Evolutionary conservation across 1,140 invertebrate species (phyloP), one percentile per base, ranked within the genome.

Genomic region (Trichonephila inaurata): DNA sequence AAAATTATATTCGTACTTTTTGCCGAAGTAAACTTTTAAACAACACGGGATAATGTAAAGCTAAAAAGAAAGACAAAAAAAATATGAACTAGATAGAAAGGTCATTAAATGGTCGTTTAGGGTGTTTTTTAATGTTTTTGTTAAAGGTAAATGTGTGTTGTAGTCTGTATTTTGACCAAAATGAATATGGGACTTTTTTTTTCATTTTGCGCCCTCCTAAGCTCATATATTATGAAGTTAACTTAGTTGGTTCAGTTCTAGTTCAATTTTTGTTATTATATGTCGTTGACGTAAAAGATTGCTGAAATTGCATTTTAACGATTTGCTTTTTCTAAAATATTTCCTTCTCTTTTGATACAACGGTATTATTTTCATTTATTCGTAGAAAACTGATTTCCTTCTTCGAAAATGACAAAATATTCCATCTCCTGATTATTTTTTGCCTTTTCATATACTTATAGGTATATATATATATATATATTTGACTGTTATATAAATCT

Each of bases 51-150:
- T 83, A 24, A 28, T 83, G 10, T 1, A 16, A 2, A 60, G 24
- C 3, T 21, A 5, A 58, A 81, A 90, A 81, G 77, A 60, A 58
- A 24, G 33, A 58, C 18, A 51, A 28, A 61, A 40, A n/a, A 40
- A 40, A 90, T 77, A 28, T 61, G 64, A 58, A 90, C 16, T n/a
- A 58, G 72, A 90, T 58, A 90, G 72, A 90, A 90, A 90, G 58
- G 72, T 81, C 89, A 90, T 90, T 81, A 90, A 90, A 77, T 90
- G 89, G 69, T 81, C 89, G 89, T 90, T 90, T 90, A 90, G 2
- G 10, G 12, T 10, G 0, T 58, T 81, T 90, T 90, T 81, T 81
- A 58, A 12, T 12, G 51, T 51, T 60, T 83, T 83, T n/a, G 44
- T 77, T 18, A 12, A 16, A 24, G 33, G 72, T 77, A 40, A 40